phyloP scores from a whole-genome alignment of 2,888 invertebrate genomes.

The Drosophila acutilabella region DNA sequence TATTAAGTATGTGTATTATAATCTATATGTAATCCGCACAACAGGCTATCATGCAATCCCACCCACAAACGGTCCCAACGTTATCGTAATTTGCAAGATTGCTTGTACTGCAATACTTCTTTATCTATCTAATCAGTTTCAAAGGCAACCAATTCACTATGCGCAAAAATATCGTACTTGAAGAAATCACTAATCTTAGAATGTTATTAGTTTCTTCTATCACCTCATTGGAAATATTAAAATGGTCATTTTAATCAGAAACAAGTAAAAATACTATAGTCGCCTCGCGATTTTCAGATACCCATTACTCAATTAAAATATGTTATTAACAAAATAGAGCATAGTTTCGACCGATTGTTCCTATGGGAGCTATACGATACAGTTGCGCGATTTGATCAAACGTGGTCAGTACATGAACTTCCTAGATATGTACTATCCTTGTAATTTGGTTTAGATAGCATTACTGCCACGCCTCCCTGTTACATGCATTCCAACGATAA shows the following conservation, averaged over 20 bases:
- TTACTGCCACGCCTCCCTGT: no score
- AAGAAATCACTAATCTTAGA: neutral
- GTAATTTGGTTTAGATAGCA: no score
- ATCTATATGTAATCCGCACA: slow-evolving; percentile 25
- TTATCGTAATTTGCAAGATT: slow-evolving; percentile 16
- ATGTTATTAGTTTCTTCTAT: neutral
- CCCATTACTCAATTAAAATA: no score
- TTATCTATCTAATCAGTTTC: slow-evolving; percentile 62
- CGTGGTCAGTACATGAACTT: no score
- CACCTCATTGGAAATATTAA: neutral
- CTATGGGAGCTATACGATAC: no score
- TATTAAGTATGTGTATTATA: slow-evolving; percentile 41
- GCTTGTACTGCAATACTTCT: slow-evolving; percentile 31
- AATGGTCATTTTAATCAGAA: neutral
- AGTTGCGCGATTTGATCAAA: no score
- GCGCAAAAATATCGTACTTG: neutral
- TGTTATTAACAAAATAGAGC: no score
- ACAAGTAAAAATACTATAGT: no score
- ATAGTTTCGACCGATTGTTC: no score
- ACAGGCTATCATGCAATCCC: slow-evolving; percentile 7
- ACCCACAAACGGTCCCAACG: slow-evolving; percentile 4
- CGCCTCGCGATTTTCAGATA: no score
- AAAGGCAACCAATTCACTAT: slow-evolving; percentile 61
- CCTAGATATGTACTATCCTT: no score
- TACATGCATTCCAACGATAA: no score